Percentiles rank a stretch among this genome's conserved stretches.
phyloP scores from a whole-genome alignment of 2,113 vertebrate genomes.

The Chitala chitala region DNA sequence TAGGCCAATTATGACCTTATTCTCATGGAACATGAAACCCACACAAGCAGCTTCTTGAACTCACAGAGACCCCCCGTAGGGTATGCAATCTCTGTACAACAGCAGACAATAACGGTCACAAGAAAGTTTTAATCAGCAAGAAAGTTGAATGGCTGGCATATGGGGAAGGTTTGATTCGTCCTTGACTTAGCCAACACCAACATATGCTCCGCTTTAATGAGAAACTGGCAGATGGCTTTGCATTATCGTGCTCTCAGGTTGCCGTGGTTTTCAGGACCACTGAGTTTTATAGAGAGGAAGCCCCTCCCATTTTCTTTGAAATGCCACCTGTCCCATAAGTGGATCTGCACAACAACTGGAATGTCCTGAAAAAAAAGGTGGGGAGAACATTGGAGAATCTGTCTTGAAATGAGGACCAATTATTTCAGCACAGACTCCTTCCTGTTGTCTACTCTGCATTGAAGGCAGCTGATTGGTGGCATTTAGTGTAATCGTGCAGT shows the following conservation, averaged over 20 bases:
- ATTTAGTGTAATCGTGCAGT: background rate
- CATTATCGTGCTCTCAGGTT: conserved; percentile 43
- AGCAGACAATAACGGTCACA: background rate
- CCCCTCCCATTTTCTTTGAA: conserved; percentile 13
- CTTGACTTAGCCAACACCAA: conserved; percentile 61
- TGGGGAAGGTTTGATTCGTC: conserved; percentile 51
- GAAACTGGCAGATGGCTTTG: conserved; percentile 55
- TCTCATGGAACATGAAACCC: background rate
- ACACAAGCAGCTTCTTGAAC: background rate
- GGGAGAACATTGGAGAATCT: background rate
- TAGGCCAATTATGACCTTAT: conserved; percentile 11
- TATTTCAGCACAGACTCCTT: background rate
- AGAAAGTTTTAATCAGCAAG: conserved; percentile 21
- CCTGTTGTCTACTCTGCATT: background rate
- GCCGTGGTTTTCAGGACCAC: conserved; percentile 40
- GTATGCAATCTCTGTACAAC: background rate
- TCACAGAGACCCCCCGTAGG: background rate
- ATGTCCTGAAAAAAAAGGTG: background rate
- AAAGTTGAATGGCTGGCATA: conserved; percentile 45
- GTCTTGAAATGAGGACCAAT: background rate
- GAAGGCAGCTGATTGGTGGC: background rate
- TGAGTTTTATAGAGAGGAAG: conserved; percentile 16
- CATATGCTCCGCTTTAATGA: conserved; percentile 58
- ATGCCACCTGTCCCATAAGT: background rate
- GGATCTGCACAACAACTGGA: background rate